A percentile compares a stretch with the other conserved stretches of the same genome.
Conservation (phyloP, 2,113 vertebrate species). For the Cavia aperea region DNA sequence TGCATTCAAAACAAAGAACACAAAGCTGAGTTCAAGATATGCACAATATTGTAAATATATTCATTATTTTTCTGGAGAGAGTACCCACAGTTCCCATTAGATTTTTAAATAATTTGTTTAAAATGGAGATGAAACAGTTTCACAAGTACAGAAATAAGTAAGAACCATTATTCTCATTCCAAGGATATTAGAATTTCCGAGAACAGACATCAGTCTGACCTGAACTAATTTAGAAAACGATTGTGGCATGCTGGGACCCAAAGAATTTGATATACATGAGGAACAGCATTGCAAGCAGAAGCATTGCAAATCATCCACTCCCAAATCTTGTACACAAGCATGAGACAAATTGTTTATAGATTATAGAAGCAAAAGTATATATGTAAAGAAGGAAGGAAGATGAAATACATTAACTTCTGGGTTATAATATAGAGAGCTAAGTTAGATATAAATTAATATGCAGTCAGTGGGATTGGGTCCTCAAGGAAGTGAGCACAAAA, state of each 20-base stretch:
- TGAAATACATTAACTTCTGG: not conserved
- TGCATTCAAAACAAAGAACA: not conserved
- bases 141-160: not conserved
- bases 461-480: not conserved
- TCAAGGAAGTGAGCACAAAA: not conserved
- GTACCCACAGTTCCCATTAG: not conserved
- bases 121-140: not conserved
- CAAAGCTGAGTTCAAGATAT: not conserved
- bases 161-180: not conserved
- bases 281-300: not conserved
- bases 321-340: not conserved
- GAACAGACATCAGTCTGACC: not conserved
- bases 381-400: not conserved
- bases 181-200: not conserved
- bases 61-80: not conserved
- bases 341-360: not conserved
- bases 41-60: not conserved
- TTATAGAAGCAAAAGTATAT: not conserved
- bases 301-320: not conserved
- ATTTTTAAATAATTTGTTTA: constrained; percentile 19
- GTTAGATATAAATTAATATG: not conserved
- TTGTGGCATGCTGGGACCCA: not conserved
- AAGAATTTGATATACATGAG: not conserved
- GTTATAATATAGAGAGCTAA: not conserved
- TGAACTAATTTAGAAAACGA: not conserved